Conservation (phyloP, 2,888 invertebrate genomes). For the Ophioninae sp. region DNA sequence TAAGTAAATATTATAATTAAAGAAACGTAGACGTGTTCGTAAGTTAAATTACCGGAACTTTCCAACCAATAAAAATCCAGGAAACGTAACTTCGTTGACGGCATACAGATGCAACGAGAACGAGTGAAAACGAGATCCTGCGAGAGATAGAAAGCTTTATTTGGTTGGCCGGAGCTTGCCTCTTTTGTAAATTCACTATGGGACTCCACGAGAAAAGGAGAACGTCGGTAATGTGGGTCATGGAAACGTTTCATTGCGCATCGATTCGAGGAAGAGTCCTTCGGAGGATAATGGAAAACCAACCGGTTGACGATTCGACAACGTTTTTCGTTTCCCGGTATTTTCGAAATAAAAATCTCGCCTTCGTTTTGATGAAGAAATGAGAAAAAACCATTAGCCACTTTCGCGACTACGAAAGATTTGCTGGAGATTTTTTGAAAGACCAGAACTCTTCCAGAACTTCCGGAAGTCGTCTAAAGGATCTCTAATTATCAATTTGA, state of each 20-base stretch:
- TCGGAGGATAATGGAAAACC: not conserved
- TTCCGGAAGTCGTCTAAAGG: too few relatives aligned
- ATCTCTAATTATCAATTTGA: too few relatives aligned
- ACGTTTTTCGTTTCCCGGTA: too few relatives aligned
- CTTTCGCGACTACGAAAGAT: too few relatives aligned
- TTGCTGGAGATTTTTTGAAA: too few relatives aligned
- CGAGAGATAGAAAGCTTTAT: constrained; percentile 17
- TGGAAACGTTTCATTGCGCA: not conserved
- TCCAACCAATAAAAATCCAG: constrained; percentile 2
- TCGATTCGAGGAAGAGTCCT: not conserved
- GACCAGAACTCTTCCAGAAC: too few relatives aligned
- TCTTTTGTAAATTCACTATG: constrained; percentile 31
- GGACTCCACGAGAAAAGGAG: not conserved
- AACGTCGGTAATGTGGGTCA: constrained; percentile 24
- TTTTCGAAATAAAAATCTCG: too few relatives aligned
- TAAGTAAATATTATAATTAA: too few relatives aligned
- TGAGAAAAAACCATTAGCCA: too few relatives aligned
- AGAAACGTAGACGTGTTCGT: not conserved
- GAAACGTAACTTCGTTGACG: not conserved
- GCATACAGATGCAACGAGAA: not conserved
- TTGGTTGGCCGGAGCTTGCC: not conserved
- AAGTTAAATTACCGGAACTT: not conserved
- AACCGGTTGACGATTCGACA: too few relatives aligned
- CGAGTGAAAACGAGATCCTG: not conserved
- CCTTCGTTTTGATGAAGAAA: too few relatives aligned